phyloP scores from a whole-genome alignment of 2,888 invertebrate species.

The Epistrophe grossulariae region DNA sequence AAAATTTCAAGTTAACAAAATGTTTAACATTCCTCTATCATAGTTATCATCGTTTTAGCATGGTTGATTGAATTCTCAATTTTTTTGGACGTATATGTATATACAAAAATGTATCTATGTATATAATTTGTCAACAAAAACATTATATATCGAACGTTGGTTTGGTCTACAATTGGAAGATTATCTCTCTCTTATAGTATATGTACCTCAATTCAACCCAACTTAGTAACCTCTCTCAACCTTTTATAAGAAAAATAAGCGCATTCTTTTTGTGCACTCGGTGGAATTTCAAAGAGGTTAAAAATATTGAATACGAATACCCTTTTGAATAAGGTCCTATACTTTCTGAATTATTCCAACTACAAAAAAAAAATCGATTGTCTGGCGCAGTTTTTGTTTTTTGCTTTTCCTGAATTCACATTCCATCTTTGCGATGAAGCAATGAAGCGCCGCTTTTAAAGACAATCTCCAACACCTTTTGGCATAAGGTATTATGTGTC shows the following conservation, averaged over 20 bases:
- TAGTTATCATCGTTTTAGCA: too few relatives aligned
- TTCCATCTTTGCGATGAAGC: conserved; percentile 71
- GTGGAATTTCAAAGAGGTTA: conserved; percentile 10
- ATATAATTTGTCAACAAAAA: not conserved
- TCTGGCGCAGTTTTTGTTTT: conserved; percentile 43
- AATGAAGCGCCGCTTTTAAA: conserved; percentile 83
- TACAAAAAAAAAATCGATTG: conserved; percentile 30
- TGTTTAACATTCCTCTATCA: too few relatives aligned
- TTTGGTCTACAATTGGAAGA: not conserved
- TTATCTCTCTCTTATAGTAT: not conserved
- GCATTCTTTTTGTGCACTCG: conserved; percentile 3
- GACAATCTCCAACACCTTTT: conserved; percentile 84
- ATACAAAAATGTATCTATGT: too few relatives aligned
- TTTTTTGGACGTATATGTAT: too few relatives aligned
- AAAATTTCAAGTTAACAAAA: too few relatives aligned
- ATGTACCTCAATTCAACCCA: not conserved
- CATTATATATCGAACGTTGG: not conserved
- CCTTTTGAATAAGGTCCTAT: not conserved
- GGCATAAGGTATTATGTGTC: conserved; percentile 68
- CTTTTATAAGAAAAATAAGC: not conserved
- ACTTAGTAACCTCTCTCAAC: not conserved
- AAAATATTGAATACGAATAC: not conserved
- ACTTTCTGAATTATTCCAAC: conserved; percentile 14
- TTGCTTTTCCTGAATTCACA: conserved; percentile 47
- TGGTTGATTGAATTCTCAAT: too few relatives aligned